Base-by-base conservation (phyloP, 1,140 invertebrate species). In the Macrostomum lignano region DNA sequence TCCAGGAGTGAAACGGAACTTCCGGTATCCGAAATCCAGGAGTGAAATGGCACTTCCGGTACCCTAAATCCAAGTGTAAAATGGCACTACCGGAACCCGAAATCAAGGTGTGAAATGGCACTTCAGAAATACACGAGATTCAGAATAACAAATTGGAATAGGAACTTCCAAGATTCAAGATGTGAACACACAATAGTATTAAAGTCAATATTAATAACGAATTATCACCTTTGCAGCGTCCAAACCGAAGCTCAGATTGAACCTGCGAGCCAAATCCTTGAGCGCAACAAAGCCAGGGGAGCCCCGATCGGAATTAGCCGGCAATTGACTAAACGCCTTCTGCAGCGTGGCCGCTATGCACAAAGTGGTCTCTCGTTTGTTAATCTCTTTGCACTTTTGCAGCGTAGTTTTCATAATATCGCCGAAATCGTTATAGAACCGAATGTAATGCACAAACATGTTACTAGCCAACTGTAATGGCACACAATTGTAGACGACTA, bases 371-470 rank as follows among this genome's bases (percentile, higher is more conserved):
- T n/a, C n/a, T n/a, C n/a, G n/a, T 63, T 91, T 93, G 60, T 88
- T 91, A 31, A 94, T 91, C 58, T 98, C 88, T 40, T 84, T 64
- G 1, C 79, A 77, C 61, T 93, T 94, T 33, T 76, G 74, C 41
- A 98, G 60, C 1, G 86, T 91, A 7, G 74, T 72, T 62, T 96
- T 96, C 33, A 98, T 91, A 33, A 98, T 98, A 54, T 96, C 88
- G n/a, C 88, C 88, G 63, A 91, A 96, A 54, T 94, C 81, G 53
- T 86, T 86, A 51, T 88, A 93, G 52, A 78, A 88, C 69, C 77
- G 52, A 39, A 44, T 78, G 53, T 94, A 93, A 55, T 93, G 75
- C 53, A 88, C 82, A 52, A 94, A 86, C 36, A 96, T 74, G 53
- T 84, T 77, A 1, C 78, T 73, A 11, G 78, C 81, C 41, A 73